Evolutionary conservation across 2,797 vertebrate species (phyloP).

Genomic region (Leucoraja ocellata): DNA sequence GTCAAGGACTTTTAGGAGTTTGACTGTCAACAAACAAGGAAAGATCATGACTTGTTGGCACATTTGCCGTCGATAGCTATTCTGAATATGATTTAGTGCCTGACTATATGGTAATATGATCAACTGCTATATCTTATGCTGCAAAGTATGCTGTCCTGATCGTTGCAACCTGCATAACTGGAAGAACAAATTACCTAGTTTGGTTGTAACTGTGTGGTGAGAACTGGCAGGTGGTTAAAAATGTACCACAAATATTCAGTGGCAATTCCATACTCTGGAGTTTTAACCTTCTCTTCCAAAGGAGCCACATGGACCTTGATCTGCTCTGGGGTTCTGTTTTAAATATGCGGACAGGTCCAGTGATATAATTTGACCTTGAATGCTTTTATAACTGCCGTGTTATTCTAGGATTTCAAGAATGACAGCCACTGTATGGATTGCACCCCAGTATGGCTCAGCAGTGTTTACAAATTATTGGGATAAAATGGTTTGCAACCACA

Average conservation of each 20-base stretch:
- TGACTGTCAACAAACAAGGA: constrained; percentile 21
- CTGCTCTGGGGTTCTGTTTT: not conserved
- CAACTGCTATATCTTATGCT: not conserved
- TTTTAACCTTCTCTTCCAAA: not conserved
- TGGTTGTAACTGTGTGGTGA: too few relatives aligned
- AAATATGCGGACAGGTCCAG: not conserved
- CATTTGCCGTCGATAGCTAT: not conserved
- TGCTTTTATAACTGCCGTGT: not conserved
- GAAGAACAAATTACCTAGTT: constrained; percentile 14
- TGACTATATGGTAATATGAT: constrained; percentile 21
- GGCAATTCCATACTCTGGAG: not conserved
- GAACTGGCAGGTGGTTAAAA: not conserved
- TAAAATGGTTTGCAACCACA: not conserved
- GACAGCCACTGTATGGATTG: not conserved
- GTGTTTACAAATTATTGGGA: not conserved
- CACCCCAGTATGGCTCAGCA: not conserved
- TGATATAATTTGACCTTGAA: not conserved
- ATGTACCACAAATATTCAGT: not conserved
- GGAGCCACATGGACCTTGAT: not conserved
- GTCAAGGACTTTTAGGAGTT: constrained; percentile 34
- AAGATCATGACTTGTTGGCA: constrained; percentile 25
- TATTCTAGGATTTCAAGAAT: not conserved
- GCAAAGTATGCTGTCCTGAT: not conserved
- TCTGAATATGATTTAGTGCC: constrained; percentile 35
- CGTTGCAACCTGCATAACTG: not conserved